These are phyloP conservation scores for Axis porcinus DNA, from an alignment of 2,113 vertebrate species.

Conservation along the genomic window DNA sequence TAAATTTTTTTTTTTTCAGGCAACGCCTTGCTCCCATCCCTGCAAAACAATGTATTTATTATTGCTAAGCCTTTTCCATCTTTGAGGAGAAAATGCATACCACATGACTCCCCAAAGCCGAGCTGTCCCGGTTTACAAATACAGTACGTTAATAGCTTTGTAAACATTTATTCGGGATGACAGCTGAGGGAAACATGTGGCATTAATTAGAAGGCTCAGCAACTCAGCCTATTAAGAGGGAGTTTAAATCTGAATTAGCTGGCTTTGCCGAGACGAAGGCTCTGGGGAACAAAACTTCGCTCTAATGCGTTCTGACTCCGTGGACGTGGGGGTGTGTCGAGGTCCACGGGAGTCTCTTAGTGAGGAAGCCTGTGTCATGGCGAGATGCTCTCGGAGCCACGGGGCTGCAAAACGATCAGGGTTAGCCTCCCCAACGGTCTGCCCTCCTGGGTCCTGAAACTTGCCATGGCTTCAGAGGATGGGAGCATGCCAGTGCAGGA, in stretches of 20 bases:
- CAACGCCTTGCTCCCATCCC: slow-evolving; percentile 76
- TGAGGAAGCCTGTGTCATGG: not conserved
- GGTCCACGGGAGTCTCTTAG: not conserved
- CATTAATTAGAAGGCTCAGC: slow-evolving; percentile 87
- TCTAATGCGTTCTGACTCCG: slow-evolving; percentile 80
- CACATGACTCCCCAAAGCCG: slow-evolving; percentile 84
- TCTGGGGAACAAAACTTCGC: slow-evolving; percentile 77
- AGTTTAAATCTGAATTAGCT: slow-evolving; percentile 84
- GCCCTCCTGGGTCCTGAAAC: not conserved
- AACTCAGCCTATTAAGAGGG: slow-evolving; percentile 81
- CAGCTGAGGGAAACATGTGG: slow-evolving; percentile 86
- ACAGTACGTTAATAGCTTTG: slow-evolving; percentile 88
- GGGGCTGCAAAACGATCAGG: not conserved
- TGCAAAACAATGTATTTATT: slow-evolving; percentile 81
- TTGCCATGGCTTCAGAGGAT: not conserved
- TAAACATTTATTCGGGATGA: slow-evolving; percentile 90
- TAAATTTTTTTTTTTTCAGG: slow-evolving; percentile 72
- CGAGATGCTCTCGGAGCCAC: not conserved
- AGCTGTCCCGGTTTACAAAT: slow-evolving; percentile 85
- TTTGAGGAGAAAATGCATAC: slow-evolving; percentile 83
- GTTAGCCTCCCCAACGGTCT: not conserved
- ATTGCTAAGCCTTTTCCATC: slow-evolving; percentile 81
- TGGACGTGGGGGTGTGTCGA: slow-evolving; percentile 73
- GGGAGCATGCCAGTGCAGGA: not conserved
- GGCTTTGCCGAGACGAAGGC: slow-evolving; percentile 81